Conservation (phyloP, 92 coral and sea anemone genomes). For the Epizoanthus rinbou region DNA sequence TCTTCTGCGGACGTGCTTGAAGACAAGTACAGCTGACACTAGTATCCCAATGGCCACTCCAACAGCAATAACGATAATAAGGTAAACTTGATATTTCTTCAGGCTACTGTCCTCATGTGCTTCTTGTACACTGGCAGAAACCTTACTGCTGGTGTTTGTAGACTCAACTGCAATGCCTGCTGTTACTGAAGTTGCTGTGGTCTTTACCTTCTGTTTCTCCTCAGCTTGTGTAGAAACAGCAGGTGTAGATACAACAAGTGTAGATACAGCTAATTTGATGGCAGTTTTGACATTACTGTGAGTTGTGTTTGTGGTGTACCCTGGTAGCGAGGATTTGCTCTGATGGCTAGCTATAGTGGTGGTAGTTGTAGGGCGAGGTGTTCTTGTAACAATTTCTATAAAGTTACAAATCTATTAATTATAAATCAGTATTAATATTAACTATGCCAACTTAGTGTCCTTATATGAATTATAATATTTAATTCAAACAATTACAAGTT, state of each 20-base stretch:
- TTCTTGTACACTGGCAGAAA: neutral
- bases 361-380: neutral
- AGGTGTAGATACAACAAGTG: neutral
- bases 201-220: neutral
- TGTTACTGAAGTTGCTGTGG: neutral
- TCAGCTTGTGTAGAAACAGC: neutral
- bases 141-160: no score
- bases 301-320: neutral
- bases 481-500: no score
- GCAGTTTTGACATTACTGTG: neutral
- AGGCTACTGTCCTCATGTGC: neutral
- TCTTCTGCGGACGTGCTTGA: neutral
- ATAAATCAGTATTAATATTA: neutral
- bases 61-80: neutral
- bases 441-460: neutral
- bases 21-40: neutral
- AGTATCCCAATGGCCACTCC: neutral
- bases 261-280: neutral
- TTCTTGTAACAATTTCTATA: neutral
- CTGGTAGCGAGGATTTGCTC: neutral
- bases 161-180: neutral
- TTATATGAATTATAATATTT: neutral
- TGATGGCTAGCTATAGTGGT: neutral
- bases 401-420: neutral
- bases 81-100: neutral